Conservation (phyloP, 1,140 invertebrate species). For the Hormaphis cornu region DNA sequence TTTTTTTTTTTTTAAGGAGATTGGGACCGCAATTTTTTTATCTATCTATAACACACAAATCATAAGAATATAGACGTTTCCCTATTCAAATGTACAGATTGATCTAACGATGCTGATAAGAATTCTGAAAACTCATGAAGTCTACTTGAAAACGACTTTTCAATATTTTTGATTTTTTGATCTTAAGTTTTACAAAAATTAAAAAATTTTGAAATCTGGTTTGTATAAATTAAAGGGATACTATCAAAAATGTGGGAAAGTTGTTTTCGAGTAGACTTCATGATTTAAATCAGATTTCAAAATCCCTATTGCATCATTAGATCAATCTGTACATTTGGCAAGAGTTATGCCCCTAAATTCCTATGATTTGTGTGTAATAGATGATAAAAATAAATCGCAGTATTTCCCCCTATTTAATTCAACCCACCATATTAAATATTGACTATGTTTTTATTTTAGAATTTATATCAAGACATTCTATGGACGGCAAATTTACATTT, state of each 20-base stretch:
- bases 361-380: no score
- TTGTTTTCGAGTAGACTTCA: no score
- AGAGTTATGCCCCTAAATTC: no score
- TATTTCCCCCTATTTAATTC: no score
- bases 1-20: slow-evolving; percentile 83
- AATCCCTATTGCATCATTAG: no score
- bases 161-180: no score
- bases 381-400: no score
- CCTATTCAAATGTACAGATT: slow-evolving; percentile 86
- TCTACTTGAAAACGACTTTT: no score
- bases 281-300: slow-evolving; percentile 89
- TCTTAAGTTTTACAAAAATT: no score
- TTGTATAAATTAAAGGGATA: slow-evolving; percentile 88
- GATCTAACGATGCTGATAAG: slow-evolving; percentile 91
- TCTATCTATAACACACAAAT: slow-evolving; percentile 87
- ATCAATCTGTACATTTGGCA: no score
- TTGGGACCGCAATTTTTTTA: slow-evolving; percentile 95
- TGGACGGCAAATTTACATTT: slow-evolving; percentile 96
- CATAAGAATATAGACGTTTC: slow-evolving; percentile 83
- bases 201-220: no score
- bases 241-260: no score
- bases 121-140: slow-evolving; percentile 97
- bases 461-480: slow-evolving; percentile 88
- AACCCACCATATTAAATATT: background rate
- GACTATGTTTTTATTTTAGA: slow-evolving; percentile 47